Percentiles rank a stretch among this genome's conserved stretches.
Conservation (phyloP, 2,113 vertebrate species). For the Dromiciops gliroides region DNA sequence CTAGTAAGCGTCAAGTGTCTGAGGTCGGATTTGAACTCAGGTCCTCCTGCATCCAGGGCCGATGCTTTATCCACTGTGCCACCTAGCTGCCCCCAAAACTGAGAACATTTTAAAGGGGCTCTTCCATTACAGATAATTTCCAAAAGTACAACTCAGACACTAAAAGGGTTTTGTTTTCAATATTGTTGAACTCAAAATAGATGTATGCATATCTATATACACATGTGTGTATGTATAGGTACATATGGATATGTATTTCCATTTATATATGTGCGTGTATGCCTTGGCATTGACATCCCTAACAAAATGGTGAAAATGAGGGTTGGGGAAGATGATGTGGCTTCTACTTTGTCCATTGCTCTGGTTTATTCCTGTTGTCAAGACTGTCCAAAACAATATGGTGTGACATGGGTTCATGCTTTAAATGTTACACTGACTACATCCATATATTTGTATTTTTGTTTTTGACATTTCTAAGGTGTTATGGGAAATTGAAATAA, state of each 20-base stretch:
- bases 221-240: not conserved
- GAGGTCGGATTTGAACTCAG: too few relatives aligned
- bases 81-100: too few relatives aligned
- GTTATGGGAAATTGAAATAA: constrained; percentile 89
- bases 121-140: constrained; percentile 19
- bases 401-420: constrained; percentile 85
- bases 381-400: constrained; percentile 69
- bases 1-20: too few relatives aligned
- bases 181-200: constrained; percentile 56
- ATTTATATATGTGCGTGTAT: constrained; percentile 45
- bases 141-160: constrained; percentile 49
- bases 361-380: constrained; percentile 82
- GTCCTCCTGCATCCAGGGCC: too few relatives aligned
- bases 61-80: too few relatives aligned
- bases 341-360: constrained; percentile 78
- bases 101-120: constrained; percentile 38
- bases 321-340: constrained; percentile 49
- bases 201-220: constrained; percentile 44
- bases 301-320: constrained; percentile 63
- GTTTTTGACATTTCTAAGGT: constrained; percentile 90
- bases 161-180: constrained; percentile 56
- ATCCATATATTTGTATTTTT: constrained; percentile 87
- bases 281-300: constrained; percentile 75
- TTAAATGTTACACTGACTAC: constrained; percentile 86
- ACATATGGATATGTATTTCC: too few relatives aligned